Percentiles rank a stretch among this genome's conserved stretches.
Evolutionary conservation across 35 echinoderm and acorn worm genomes (phyloP).

Genomic region (Lytechinus variegatus): DNA sequence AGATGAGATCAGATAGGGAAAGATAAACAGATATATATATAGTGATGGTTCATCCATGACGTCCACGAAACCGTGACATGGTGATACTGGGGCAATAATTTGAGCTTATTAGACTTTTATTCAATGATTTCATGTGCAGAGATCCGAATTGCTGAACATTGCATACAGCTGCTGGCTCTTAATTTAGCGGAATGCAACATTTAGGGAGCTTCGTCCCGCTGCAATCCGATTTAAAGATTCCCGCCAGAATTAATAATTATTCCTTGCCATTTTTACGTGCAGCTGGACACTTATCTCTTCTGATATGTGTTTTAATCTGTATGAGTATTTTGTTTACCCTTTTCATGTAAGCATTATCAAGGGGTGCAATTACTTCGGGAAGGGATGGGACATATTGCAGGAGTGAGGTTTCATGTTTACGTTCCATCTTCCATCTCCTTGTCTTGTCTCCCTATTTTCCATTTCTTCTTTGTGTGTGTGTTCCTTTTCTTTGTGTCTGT

Average conservation of each 20-base stretch:
- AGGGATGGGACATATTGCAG: too few species aligned
- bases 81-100: background rate
- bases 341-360: too few species aligned
- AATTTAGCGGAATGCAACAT: background rate
- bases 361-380: too few species aligned
- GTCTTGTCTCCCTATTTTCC: too few species aligned
- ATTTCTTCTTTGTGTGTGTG: too few species aligned
- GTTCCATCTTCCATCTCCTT: too few species aligned
- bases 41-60: background rate
- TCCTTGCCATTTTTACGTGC: background rate
- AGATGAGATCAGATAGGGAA: background rate
- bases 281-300: background rate
- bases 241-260: background rate
- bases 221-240: background rate
- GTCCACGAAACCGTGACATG: background rate
- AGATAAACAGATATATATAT: background rate
- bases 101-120: background rate
- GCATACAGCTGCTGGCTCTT: background rate
- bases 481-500: too few species aligned
- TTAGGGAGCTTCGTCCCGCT: background rate
- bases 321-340: too few species aligned
- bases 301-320: background rate
- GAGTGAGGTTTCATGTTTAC: too few species aligned
- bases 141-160: background rate
- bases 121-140: background rate